Evolutionary conservation across 2,888 invertebrate genomes (phyloP), one percentile per base, ranked within the genome.

Genomic region (Stenotaenia linearis): DNA sequence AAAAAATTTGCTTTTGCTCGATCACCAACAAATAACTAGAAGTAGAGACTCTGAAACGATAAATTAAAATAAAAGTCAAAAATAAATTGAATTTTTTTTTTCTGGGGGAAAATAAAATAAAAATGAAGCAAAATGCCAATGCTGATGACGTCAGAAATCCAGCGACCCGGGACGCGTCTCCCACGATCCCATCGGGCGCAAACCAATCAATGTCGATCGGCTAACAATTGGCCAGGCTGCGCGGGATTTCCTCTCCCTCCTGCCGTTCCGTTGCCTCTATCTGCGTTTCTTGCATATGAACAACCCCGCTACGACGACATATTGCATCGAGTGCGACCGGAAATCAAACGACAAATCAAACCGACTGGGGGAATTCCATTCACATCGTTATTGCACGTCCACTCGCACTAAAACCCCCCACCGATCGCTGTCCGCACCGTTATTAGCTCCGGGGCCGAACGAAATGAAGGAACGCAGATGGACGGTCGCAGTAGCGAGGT

Each of bases 211-310:
- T 75, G 75, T 32, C 32, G 75, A 75, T 75, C 75, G 75, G 37
- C 35, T 28, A 75, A 75, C 75, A 75, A 75, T 37, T 75, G 75
- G 35, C 75, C 35, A 75, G 75, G 35, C 30, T 32, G 75, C 32
- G 75, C 75, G 75, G 75, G 18, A 75, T 75, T 75, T 75, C 75
- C 75, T 75, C 75, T 32, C 37, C 32, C 12, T 45, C 45, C 18
- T 18, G 3, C 45, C 18, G n/a, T 15, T 12, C 6, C 7, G 3
- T 9, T 4, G 10, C 35, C 74, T 12, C 32, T 75, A 75, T 75
- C 75, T 75, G 75, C 75, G 37, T 75, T 75, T 32, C 75, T 75
- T 75, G 75, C 75, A 75, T 75, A 75, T 75, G 75, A 37, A 75
- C 32, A 37, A 75, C 35, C 75, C 75, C 75, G 30, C 30, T 75